A percentile compares a stretch with the other conserved stretches of the same genome.
phyloP scores from a whole-genome alignment of 2,888 invertebrate genomes.

The Autographa pulchrina region DNA sequence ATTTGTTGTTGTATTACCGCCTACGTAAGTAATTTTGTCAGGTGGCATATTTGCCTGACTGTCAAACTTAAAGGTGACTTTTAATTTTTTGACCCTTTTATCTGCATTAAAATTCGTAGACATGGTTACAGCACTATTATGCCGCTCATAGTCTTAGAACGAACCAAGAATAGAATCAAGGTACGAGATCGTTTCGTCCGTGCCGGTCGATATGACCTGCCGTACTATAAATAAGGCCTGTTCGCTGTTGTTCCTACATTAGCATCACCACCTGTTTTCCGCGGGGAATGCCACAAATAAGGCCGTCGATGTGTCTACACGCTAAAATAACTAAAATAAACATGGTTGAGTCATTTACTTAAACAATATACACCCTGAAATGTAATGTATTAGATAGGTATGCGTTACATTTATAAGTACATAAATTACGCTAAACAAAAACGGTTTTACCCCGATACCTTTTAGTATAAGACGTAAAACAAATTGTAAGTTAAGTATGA shows the following conservation, averaged over 20 bases:
- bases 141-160: too few relatives aligned
- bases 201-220: neutral
- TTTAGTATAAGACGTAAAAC: neutral
- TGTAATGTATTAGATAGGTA: neutral
- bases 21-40: too few relatives aligned
- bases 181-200: neutral
- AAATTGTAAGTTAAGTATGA: too few relatives aligned
- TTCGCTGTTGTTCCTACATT: neutral
- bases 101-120: too few relatives aligned
- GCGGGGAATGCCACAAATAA: neutral
- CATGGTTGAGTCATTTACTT: neutral
- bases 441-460: neutral
- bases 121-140: too few relatives aligned
- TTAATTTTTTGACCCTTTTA: too few relatives aligned
- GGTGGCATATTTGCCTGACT: too few relatives aligned
- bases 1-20: too few relatives aligned
- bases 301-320: neutral
- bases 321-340: slow-evolving; percentile 1
- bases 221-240: neutral
- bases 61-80: too few relatives aligned
- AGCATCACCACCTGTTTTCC: slow-evolving; percentile 1
- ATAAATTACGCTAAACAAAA: neutral
- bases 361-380: neutral
- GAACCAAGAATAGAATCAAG: too few relatives aligned
- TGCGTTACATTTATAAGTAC: neutral